Percentiles rank a stretch among this genome's conserved stretches.
Conservation (phyloP, 1,140 invertebrate species). For the Sarcophaga bullata region DNA sequence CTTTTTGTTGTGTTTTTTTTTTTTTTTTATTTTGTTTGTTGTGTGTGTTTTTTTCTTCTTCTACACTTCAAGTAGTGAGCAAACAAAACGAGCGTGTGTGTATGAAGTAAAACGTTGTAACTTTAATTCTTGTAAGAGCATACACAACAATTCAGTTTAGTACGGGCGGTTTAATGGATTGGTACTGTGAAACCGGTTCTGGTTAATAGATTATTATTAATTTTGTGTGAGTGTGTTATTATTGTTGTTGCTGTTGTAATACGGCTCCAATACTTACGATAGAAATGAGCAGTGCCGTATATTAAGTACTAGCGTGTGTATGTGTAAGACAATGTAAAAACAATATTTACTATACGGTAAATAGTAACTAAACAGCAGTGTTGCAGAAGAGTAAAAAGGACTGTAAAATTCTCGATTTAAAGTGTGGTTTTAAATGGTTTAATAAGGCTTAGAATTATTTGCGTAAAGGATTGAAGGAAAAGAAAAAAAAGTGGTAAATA, state of each 20-base stretch:
- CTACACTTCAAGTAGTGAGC: not conserved
- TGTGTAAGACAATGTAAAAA: no score
- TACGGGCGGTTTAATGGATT: slow-evolving; percentile 26
- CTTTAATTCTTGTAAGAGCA: not conserved
- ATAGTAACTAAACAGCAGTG: no score
- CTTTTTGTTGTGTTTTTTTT: not conserved
- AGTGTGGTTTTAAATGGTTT: not conserved
- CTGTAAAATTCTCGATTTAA: not conserved
- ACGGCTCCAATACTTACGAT: no score
- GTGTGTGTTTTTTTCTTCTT: no score
- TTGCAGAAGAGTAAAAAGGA: not conserved
- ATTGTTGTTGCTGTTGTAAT: not conserved
- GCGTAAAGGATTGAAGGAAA: no score
- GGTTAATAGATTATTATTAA: not conserved
- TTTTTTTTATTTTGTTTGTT: not conserved
- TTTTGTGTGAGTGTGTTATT: no score
- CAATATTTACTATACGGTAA: no score
- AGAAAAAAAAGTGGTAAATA: not conserved
- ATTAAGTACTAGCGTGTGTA: no score
- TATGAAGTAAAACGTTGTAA: not conserved
- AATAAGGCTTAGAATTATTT: not conserved
- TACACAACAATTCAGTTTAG: not conserved
- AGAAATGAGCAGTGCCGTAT: no score
- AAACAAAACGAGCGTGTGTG: not conserved
- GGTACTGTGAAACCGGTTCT: slow-evolving; percentile 4